Evolutionary conservation across 2,888 invertebrate genomes (phyloP).

Genomic region (Eustalomyia histrio): DNA sequence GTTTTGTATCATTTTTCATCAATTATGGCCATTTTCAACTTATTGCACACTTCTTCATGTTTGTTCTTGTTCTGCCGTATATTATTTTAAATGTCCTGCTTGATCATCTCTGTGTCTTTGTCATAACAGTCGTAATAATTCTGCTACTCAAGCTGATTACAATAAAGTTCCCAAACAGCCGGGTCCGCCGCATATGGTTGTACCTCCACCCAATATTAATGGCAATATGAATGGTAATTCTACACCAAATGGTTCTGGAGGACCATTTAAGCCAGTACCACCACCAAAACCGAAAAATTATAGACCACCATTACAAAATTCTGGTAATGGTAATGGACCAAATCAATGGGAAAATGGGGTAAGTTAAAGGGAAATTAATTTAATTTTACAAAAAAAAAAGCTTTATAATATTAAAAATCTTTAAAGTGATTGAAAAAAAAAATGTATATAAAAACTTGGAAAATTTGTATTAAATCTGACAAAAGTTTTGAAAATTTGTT

Average conservation of each 20-base stretch:
- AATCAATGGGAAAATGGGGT: constrained; percentile 81
- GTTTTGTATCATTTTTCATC: neutral
- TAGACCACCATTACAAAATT: constrained; percentile 84
- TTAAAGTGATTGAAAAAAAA: no score
- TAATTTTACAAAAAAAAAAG: no score
- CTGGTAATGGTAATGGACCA: constrained; percentile 70
- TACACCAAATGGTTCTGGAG: constrained; percentile 76
- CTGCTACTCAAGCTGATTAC: constrained; percentile 83
- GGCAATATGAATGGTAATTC: constrained; percentile 69
- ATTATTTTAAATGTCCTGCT: constrained; percentile 43
- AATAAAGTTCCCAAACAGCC: constrained; percentile 79
- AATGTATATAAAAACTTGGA: no score
- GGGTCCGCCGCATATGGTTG: constrained; percentile 73
- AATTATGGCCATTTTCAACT: neutral
- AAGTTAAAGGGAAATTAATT: constrained; percentile 64
- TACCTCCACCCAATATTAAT: constrained; percentile 74
- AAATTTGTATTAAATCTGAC: no score
- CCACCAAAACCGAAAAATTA: constrained; percentile 97
- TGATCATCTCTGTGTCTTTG: constrained; percentile 49
- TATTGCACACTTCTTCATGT: neutral
- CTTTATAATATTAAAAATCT: no score
- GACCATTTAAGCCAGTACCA: constrained; percentile 91
- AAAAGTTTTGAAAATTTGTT: no score
- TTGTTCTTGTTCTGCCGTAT: neutral
- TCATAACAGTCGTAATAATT: constrained; percentile 81